These are phyloP conservation scores for Odontomyia ornata DNA, from an alignment of 2,888 invertebrate species.

Conservation along the genomic window DNA sequence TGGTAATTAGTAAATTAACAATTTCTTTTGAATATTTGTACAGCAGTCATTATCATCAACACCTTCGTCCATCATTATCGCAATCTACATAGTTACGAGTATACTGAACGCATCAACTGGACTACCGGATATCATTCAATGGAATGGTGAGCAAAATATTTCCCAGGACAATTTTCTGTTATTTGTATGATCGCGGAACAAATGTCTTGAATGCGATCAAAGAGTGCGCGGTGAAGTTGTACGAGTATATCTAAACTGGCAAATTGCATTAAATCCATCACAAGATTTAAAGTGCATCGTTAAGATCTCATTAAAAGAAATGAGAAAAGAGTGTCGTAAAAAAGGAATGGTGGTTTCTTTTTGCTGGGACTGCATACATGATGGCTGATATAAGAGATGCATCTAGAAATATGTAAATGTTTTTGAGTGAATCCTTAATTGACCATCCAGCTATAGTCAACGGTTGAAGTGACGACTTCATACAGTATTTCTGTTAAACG, in stretches of 20 bases:
- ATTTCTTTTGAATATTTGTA: slow-evolving; percentile 25
- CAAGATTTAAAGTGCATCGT: slow-evolving; percentile 38
- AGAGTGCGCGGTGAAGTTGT: slow-evolving; percentile 23
- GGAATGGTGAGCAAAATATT: neutral
- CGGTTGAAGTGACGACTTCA: too few species aligned
- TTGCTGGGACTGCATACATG: too few species aligned
- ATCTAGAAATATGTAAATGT: too few species aligned
- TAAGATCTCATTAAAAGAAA: slow-evolving; percentile 39
- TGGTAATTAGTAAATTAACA: slow-evolving; percentile 42
- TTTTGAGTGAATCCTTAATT: too few species aligned
- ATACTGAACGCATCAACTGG: neutral
- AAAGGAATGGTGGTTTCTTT: neutral
- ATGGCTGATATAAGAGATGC: too few species aligned
- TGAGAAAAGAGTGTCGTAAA: neutral
- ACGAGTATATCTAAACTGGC: too few species aligned
- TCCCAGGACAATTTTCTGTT: slow-evolving; percentile 26
- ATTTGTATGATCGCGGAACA: slow-evolving; percentile 22
- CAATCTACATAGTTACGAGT: too few species aligned
- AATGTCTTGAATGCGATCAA: neutral
- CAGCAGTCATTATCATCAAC: slow-evolving; percentile 9
- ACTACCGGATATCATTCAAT: slow-evolving; percentile 39
- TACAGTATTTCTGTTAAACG: too few species aligned
- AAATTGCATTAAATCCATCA: slow-evolving; percentile 41
- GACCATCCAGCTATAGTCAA: too few species aligned
- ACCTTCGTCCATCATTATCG: too few species aligned